Conservation (phyloP, 2,797 vertebrate genomes). For the Eulemur albifrons region DNA sequence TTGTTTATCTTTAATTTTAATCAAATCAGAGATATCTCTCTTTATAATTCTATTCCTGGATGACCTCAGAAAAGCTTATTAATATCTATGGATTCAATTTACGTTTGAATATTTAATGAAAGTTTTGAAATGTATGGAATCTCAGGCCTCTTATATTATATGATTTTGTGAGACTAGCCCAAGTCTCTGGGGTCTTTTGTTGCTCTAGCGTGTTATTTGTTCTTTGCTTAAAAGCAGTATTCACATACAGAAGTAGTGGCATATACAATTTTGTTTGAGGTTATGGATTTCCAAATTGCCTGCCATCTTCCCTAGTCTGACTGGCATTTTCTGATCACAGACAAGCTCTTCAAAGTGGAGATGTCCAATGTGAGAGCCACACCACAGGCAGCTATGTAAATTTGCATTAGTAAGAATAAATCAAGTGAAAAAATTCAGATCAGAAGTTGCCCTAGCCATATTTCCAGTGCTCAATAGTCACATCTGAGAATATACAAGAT, state of each 20-base stretch:
- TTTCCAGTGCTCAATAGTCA: background rate
- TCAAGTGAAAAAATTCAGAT: background rate
- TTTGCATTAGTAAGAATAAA: background rate
- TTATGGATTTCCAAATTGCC: background rate
- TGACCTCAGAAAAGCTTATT: background rate
- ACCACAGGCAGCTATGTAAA: background rate
- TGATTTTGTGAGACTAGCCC: background rate
- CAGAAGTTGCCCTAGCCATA: background rate
- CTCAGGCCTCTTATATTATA: background rate
- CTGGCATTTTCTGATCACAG: background rate
- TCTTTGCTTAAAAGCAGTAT: background rate
- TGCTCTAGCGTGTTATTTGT: background rate
- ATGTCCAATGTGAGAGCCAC: background rate
- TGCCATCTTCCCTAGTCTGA: background rate
- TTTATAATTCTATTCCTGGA: background rate
- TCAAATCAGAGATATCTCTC: background rate
- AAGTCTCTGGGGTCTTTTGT: background rate
- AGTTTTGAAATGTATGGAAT: background rate
- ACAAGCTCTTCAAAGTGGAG: background rate
- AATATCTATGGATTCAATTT: background rate
- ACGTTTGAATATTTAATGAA: background rate
- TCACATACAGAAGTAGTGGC: background rate
- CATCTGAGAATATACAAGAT: background rate
- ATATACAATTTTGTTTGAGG: background rate
- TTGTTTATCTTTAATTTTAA: slow-evolving; percentile 4